Conservation (phyloP, 2,113 vertebrate genomes). For the Chionis minor region DNA sequence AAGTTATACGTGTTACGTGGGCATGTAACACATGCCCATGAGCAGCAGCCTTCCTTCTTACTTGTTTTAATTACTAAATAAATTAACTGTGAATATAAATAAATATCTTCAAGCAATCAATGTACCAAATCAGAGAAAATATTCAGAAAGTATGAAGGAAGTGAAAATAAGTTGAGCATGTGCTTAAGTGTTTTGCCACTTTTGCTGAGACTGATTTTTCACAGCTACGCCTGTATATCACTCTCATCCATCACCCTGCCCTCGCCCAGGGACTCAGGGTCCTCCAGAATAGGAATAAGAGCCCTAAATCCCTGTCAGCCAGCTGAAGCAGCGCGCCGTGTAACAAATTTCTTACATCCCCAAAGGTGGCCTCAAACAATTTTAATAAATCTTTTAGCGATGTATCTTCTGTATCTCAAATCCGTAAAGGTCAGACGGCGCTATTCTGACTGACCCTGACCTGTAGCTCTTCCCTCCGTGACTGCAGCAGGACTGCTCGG, state of each 20-base stretch:
- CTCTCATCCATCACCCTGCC: slow-evolving; percentile 16
- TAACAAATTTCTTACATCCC: neutral
- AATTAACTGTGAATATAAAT: slow-evolving; percentile 21
- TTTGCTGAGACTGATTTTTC: slow-evolving; percentile 25
- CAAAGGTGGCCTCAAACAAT: slow-evolving; percentile 26
- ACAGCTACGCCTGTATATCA: neutral
- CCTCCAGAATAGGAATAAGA: slow-evolving; percentile 16
- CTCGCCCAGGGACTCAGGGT: neutral
- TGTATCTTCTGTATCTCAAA: neutral
- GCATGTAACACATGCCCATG: neutral
- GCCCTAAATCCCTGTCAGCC: slow-evolving; percentile 42
- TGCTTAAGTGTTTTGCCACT: neutral
- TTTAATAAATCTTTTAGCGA: slow-evolving; percentile 46
- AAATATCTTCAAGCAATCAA: neutral
- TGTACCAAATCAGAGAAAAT: neutral
- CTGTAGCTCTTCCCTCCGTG: neutral
- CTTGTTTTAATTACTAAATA: slow-evolving; percentile 22
- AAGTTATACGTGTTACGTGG: neutral
- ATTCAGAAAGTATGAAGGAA: neutral
- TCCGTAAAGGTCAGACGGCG: neutral
- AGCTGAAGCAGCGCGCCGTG: neutral
- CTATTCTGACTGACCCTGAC: slow-evolving; percentile 14
- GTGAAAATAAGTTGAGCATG: neutral
- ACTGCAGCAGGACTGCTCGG: neutral
- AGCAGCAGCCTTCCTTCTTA: neutral